A percentile compares a stretch with the other conserved stretches of the same genome.
These are phyloP conservation scores for Salvelinus namaycush DNA, from an alignment of 2,113 vertebrate species.

Conservation along the genomic window DNA sequence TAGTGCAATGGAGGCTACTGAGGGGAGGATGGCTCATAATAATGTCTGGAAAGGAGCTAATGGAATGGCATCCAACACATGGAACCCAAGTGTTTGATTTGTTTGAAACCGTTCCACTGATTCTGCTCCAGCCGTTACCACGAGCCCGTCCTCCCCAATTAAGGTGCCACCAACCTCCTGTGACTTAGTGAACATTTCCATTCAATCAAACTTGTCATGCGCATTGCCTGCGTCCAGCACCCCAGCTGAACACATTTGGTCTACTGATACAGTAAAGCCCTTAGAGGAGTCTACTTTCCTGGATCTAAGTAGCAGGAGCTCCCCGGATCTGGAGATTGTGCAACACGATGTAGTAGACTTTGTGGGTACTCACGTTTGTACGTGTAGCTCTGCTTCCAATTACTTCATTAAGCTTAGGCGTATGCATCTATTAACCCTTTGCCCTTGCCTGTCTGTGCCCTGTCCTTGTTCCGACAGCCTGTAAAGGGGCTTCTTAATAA, in stretches of 20 bases:
- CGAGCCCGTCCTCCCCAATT: too few species aligned
- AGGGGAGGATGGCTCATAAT: too few species aligned
- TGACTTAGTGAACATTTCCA: too few species aligned
- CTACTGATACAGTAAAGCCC: neutral
- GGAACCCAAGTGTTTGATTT: too few species aligned
- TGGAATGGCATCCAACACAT: too few species aligned
- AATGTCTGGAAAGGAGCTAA: too few species aligned
- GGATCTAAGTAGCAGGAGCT: neutral
- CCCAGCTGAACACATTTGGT: neutral
- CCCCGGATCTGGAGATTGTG: neutral
- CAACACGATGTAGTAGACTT: neutral
- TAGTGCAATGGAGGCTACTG: too few species aligned
- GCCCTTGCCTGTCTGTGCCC: neutral
- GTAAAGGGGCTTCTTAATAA: neutral
- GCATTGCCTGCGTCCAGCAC: neutral
- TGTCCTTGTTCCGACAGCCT: neutral
- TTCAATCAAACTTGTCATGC: too few species aligned
- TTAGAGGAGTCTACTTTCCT: neutral
- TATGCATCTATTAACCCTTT: neutral
- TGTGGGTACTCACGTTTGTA: neutral
- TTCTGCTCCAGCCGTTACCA: too few species aligned
- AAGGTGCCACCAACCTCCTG: too few species aligned
- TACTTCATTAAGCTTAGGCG: neutral
- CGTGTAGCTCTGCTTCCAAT: neutral
- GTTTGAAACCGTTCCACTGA: too few species aligned